Evolutionary conservation across 2,888 invertebrate species (phyloP), one percentile per base, ranked within the genome.

Genomic region (Dyspetes luteomarginatus): DNA sequence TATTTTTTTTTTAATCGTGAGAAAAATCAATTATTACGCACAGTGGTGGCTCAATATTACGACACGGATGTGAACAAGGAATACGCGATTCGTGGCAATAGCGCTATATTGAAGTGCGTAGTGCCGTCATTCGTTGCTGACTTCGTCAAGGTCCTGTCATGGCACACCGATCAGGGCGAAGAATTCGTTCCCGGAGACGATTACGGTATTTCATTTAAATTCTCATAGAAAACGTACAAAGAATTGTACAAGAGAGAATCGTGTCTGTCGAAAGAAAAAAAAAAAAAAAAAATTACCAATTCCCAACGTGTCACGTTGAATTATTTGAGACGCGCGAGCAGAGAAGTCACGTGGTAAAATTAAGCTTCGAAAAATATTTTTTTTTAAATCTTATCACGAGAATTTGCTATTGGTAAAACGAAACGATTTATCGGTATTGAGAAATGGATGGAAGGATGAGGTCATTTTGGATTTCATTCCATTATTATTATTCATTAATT

Each of bases 101-200:
- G 97, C 88, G 97, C 97, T 82, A 96, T 97, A 84, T 93, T 97
- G 88, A 97, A 97, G 93, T 97, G 97, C 93, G 96, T 96, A 88
- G 96, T 97, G 89, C 98, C 98, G 64, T 97, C 97, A 82, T 98
- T 97, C 93, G 97, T 98, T 82, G 97, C 97, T 81, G 98, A 98
- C 93, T 98, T 98, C 93, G 97, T 98, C 82, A 95, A 94, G 89
- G 97, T 98, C 85, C 94, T 96, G 69, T 96, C 97, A 62, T 97
- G 97, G 97, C 96, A 96, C 87, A 97, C 96, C 85, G 96, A 97
- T 92, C 94, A 95, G 87, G 95, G 95, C 80, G 95, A 96, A 91
- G 95, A 95, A 88, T 96, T 95, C 90, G 94, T 94, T 88, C 95
- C 95, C 48, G 94, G 94, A 86, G 93, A 93, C 81, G 93, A 94